phyloP scores from a whole-genome alignment of 1,140 invertebrate genomes.

The Carcinoscorpius rotundicauda region DNA sequence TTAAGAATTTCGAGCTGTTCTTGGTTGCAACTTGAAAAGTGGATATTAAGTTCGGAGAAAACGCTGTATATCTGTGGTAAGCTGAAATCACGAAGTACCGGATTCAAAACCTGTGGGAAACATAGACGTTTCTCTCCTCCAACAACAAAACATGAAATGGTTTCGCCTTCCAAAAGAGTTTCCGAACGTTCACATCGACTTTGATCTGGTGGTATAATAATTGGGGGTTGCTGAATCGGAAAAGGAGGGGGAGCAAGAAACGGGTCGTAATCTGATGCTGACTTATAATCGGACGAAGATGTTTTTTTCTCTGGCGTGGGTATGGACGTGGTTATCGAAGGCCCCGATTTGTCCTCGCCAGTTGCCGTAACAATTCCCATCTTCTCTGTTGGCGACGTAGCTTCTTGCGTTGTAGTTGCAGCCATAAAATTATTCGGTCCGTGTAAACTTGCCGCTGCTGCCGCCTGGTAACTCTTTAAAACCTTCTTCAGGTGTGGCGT shows the following conservation, averaged over 20 bases:
- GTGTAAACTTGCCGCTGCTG: conserved; percentile 77
- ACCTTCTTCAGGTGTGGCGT: conserved; percentile 79
- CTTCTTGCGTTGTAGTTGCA: background rate
- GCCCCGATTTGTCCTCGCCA: background rate
- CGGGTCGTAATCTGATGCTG: conserved; percentile 28
- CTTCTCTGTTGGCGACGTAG: background rate
- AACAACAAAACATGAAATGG: conserved; percentile 86
- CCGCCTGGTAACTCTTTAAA: conserved; percentile 82
- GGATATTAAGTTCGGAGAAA: conserved; percentile 90
- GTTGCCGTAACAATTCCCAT: background rate
- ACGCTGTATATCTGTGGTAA: conserved; percentile 80
- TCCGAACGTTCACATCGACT: conserved; percentile 69
- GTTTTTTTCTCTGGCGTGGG: background rate
- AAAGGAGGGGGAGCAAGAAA: conserved; percentile 30
- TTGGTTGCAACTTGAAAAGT: conserved; percentile 79
- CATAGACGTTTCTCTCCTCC: conserved; percentile 91
- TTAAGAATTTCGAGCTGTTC: conserved; percentile 88
- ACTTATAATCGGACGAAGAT: background rate
- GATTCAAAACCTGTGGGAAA: conserved; percentile 87
- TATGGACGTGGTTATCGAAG: background rate
- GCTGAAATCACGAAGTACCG: conserved; percentile 76
- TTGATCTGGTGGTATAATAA: conserved; percentile 64
- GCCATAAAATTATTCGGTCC: conserved; percentile 48
- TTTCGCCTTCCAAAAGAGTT: conserved; percentile 79
- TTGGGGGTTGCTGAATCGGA: conserved; percentile 46